phyloP scores from a whole-genome alignment of 2,113 vertebrate genomes.

The Leptodactylus fuscus region DNA sequence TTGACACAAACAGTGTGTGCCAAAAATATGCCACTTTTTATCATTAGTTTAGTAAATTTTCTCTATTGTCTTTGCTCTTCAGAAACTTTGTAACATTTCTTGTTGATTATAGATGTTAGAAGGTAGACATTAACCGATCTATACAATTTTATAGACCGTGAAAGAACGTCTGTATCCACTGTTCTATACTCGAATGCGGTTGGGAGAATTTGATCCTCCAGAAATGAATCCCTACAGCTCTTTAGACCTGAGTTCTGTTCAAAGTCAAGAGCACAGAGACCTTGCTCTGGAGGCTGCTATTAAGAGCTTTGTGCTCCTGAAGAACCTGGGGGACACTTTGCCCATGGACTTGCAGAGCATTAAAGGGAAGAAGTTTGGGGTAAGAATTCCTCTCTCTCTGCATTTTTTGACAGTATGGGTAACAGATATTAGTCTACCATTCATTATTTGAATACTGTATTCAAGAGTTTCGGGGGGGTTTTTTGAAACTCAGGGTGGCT shows the following conservation, averaged over 20 bases:
- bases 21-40: too few relatives aligned
- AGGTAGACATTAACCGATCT: neutral
- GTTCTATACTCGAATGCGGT: constrained; percentile 69
- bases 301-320: constrained; percentile 72
- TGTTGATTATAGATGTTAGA: neutral
- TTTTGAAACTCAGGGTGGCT: too few relatives aligned
- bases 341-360: constrained; percentile 63
- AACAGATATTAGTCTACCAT: neutral
- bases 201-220: constrained; percentile 72
- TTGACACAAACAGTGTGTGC: too few relatives aligned
- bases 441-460: neutral
- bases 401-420: neutral
- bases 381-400: constrained; percentile 50
- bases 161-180: constrained; percentile 67
- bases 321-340: constrained; percentile 60
- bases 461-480: too few relatives aligned
- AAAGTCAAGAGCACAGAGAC: constrained; percentile 65
- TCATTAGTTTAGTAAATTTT: too few relatives aligned
- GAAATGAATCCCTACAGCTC: constrained; percentile 70
- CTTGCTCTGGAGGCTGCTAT: constrained; percentile 68
- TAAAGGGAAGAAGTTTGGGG: constrained; percentile 40
- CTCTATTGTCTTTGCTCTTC: too few relatives aligned
- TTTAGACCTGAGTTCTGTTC: constrained; percentile 63
- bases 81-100: neutral
- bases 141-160: constrained; percentile 60